phyloP scores from a whole-genome alignment of 2,888 invertebrate species.

The Myathropa florea region DNA sequence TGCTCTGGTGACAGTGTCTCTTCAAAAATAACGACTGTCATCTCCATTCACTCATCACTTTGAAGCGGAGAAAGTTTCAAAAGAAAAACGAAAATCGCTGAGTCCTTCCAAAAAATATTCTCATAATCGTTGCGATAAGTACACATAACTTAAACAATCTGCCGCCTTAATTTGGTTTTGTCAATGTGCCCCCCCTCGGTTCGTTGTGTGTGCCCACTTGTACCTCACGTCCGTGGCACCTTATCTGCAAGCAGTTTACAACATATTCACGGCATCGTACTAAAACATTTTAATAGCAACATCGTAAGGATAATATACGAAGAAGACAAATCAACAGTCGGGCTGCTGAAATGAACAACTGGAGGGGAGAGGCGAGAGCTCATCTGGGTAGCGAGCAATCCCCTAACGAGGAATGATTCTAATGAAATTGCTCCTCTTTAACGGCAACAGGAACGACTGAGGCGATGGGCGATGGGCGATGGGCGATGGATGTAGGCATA shows the following conservation, averaged over 20 bases:
- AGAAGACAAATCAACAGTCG: slow-evolving; percentile 42
- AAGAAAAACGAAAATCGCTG: neutral
- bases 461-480: too few relatives aligned
- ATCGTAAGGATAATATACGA: slow-evolving; percentile 30
- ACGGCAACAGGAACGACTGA: neutral
- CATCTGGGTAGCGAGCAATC: slow-evolving; percentile 35
- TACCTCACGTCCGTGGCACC: neutral
- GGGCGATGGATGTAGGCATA: neutral
- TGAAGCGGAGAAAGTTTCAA: neutral
- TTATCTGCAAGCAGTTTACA: slow-evolving; percentile 39
- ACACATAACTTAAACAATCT: slow-evolving; percentile 28
- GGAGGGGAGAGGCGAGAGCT: too few relatives aligned
- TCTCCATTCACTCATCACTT: neutral
- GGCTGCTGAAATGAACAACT: too few relatives aligned
- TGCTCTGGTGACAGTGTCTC: neutral
- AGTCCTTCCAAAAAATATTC: neutral
- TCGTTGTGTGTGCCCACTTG: too few relatives aligned
- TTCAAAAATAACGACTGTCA: neutral
- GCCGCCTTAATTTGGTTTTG: slow-evolving; percentile 26
- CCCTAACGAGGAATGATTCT: slow-evolving; percentile 59
- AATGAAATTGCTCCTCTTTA: slow-evolving; percentile 64
- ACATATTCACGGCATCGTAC: slow-evolving; percentile 43
- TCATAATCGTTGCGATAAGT: slow-evolving; percentile 20
- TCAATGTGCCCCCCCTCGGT: neutral
- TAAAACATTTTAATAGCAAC: slow-evolving; percentile 46